Percentiles rank a stretch among this genome's conserved stretches.
phyloP scores from a whole-genome alignment of 2,113 vertebrate species.

The Oryzias woworae region DNA sequence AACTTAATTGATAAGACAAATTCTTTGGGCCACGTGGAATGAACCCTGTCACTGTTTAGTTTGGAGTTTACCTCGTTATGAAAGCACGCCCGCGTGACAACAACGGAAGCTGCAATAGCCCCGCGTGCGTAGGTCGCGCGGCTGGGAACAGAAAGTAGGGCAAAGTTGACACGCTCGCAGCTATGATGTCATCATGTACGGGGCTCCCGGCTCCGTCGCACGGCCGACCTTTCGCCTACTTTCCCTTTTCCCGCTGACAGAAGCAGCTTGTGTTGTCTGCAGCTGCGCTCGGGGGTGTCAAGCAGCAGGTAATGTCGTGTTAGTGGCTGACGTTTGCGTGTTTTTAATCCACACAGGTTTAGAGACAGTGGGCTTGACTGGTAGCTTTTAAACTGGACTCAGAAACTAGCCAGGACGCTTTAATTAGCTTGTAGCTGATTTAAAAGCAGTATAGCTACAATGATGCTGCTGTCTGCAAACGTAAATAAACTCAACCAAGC shows the following conservation, averaged over 20 bases:
- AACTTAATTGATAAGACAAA: too few species aligned
- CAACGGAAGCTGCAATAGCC: too few species aligned
- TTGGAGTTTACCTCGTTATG: too few species aligned
- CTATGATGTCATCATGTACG: conserved; percentile 10
- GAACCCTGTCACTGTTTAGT: too few species aligned
- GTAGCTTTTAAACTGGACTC: conserved; percentile 1
- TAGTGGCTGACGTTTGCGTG: not conserved
- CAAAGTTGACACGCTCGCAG: conserved; percentile 5
- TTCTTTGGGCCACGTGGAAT: too few species aligned
- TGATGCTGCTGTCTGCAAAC: too few species aligned
- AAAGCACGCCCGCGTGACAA: not conserved
- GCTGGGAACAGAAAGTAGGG: conserved; percentile 7
- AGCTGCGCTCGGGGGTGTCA: not conserved
- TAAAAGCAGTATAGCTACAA: not conserved
- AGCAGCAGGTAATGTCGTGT: conserved; percentile 27
- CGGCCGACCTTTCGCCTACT: conserved; percentile 56
- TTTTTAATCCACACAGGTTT: not conserved
- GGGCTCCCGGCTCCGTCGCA: not conserved
- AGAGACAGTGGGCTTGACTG: not conserved
- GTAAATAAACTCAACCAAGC: too few species aligned
- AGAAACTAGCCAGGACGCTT: not conserved
- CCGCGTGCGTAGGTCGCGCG: not conserved
- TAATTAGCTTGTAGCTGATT: not conserved
- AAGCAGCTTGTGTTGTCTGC: conserved; percentile 16
- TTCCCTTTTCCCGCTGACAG: conserved; percentile 16